Conservation (phyloP, 30 jellyfish, hydroid and myxozoan species). For the Clytia hemisphaerica region DNA sequence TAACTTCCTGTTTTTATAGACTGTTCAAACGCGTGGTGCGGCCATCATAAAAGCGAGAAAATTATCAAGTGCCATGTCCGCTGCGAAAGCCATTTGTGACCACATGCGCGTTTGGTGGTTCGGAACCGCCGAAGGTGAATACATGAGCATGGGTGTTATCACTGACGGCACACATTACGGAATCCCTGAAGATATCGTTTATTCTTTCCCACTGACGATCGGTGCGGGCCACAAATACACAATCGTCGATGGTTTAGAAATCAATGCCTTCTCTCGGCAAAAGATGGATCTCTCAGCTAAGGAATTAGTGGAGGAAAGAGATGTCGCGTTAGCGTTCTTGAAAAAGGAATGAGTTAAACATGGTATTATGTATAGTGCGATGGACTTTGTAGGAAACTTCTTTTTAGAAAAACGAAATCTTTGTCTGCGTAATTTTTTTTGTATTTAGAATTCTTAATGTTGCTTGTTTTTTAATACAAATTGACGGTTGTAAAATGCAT, state of each 20-base stretch:
- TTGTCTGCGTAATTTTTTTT: no score
- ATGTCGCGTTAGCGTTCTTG: constrained; percentile 54
- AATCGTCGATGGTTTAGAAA: constrained; percentile 82
- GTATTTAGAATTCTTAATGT: no score
- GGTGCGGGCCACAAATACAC: constrained; percentile 54
- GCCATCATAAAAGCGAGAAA: constrained; percentile 96
- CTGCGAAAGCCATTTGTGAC: constrained; percentile 97
- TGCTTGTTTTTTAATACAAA: no score
- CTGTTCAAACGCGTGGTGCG: constrained; percentile 93
- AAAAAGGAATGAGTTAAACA: no score
- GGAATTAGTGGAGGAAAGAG: constrained; percentile 69
- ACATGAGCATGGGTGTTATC: constrained; percentile 89
- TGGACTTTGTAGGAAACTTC: no score
- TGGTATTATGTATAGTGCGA: no score
- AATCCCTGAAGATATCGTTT: constrained; percentile 84
- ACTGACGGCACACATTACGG: constrained; percentile 98
- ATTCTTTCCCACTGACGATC: constrained; percentile 84
- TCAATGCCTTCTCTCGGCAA: constrained; percentile 83
- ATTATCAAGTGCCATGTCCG: constrained; percentile 99
- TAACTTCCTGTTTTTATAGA: background rate
- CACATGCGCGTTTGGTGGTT: constrained; percentile 97
- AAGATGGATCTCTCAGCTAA: constrained; percentile 93
- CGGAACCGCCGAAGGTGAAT: constrained; percentile 87
- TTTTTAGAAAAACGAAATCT: no score
- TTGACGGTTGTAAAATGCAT: no score